phyloP scores from a whole-genome alignment of 2,797 vertebrate species.

The Dicrostonyx torquatus region DNA sequence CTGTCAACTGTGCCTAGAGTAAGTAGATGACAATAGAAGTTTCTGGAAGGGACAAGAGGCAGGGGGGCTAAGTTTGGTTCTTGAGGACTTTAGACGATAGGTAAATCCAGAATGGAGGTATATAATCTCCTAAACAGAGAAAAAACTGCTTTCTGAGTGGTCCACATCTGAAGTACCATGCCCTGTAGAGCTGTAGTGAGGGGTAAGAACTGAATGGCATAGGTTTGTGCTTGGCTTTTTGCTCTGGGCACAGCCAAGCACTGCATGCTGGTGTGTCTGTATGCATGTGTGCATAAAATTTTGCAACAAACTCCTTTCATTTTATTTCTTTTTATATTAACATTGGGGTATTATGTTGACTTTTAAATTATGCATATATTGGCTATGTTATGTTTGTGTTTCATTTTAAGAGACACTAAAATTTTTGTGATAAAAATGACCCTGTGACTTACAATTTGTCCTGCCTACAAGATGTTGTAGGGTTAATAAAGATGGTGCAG shows the following conservation, averaged over 20 bases:
- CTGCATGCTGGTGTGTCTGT: neutral
- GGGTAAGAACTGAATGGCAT: neutral
- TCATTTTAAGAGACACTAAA: neutral
- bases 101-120: neutral
- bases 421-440: slow-evolving; percentile 1
- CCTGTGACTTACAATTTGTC: neutral
- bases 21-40: neutral
- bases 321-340: slow-evolving; percentile 24
- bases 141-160: neutral
- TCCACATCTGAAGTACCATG: neutral
- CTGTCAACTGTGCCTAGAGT: neutral
- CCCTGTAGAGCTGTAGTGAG: fast-evolving
- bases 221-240: neutral
- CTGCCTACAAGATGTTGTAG: neutral
- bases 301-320: slow-evolving; percentile 36
- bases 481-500: neutral
- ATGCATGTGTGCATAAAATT: neutral
- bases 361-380: slow-evolving; percentile 33
- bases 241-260: neutral
- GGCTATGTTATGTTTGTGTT: neutral
- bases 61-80: neutral
- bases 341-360: neutral
- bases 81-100: neutral
- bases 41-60: neutral
- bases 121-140: neutral